Base-by-base conservation (phyloP, 2,888 invertebrate species). In the Seira ritae region DNA sequence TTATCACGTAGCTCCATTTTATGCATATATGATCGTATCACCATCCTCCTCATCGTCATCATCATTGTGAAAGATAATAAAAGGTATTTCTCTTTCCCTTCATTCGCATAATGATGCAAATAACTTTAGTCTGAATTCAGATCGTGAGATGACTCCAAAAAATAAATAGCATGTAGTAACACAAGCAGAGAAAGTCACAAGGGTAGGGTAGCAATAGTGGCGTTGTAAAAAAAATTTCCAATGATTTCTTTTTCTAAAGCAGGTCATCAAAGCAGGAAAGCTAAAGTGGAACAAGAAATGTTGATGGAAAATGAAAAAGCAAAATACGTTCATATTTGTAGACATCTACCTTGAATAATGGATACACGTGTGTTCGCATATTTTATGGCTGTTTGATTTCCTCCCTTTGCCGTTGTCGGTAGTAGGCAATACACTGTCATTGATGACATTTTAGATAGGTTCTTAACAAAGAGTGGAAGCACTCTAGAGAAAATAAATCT, bases 401-500 rank as follows among this genome's bases (percentile, higher is more conserved):
- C 50, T 50, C 17, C 17, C 50, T 3, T n/a, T 50, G 15, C 8
- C 8, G n/a, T 31, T 31, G 50, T n/a, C 15, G 50, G 6, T 15
- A 15, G 50, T n/a, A n/a, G 12, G 50, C 50, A 50, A 15, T 50
- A 50, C 50, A 67, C 67, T 75, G 75, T 55, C 75, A 76, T 67
- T 42, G 66, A 66, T 65, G 75, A 68, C 37, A 31, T 37, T 65
- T 31, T 20, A 71, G 71, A 71, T 71, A 71, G 55, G 55, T 71
- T 55, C n/a, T 10, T 31, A 71, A 71, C 55, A 50, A 71, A 20
- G 71, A 60, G 46, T 71, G 71, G 71, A 71, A 46, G 55, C 71
- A 71, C 71, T 55, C 71, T 60, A 60, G 55, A 71, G 60, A 71
- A 71, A 71, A 71, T 71, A 71, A 71, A 71, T 71, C 71, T 71